Base-by-base conservation (phyloP, 2,113 vertebrate genomes). In the Salvator merianae region DNA sequence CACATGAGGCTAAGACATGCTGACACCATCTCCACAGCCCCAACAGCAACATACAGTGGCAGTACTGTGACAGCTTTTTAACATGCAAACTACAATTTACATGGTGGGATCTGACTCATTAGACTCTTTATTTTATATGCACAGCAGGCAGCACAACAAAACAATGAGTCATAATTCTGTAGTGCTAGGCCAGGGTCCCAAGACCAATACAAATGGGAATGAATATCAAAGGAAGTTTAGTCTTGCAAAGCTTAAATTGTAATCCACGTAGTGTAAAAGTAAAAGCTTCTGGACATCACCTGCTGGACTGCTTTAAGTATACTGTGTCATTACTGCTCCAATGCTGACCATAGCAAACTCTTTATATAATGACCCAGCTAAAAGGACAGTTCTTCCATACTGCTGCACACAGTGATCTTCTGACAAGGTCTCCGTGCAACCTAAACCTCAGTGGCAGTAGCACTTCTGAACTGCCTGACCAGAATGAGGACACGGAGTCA, bases 291-390 rank as follows among this genome's bases (percentile, higher is more conserved):
- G 30, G 50, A 53, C 50, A 47, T 47, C 10, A 47, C 10, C 16
- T 30, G 24, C 3, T n/a, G 50, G 34, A 18, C 34, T 62, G 36
- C 50, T 18, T 24, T 82, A 34, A 30, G 7, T 4, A 26, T 26
- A 14, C 30, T 26, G 70, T 38, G 0, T n/a, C 0, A 0, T 16
- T 1, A 32, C 83, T 30, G 71, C 34, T 4, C 0, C 0, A 13
- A 1, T 50, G 7, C 5, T 34, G 66, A 32, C 40, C 63, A 73
- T 30, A 30, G 32, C 47, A 30, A 38, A 12, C 5, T n/a, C 34
- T 24, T 79, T 55, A 72, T 81, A 81, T 1, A 55, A 79, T 12
- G 14, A 55, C 8, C 13, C 65, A 0, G 0, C 0, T 6, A 32
- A 73, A 34, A 47, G 72, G 34, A 50, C 55, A 82, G 26, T 7